Evolutionary conservation across 2,797 vertebrate genomes (phyloP).

Genomic region (Gymnocypris eckloni): DNA sequence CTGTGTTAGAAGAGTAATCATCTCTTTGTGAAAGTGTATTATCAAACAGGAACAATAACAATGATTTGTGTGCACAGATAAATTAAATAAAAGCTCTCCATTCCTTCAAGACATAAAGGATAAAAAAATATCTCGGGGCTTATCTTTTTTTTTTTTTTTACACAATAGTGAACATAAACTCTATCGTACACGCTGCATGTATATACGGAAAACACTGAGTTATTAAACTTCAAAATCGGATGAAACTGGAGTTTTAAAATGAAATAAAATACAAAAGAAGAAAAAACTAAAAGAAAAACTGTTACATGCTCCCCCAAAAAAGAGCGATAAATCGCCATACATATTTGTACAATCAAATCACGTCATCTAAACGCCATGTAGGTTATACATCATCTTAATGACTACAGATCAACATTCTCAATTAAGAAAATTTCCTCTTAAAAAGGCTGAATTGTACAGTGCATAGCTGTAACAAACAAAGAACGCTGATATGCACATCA

Average conservation of each 20-base stretch:
- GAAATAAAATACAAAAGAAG: conserved; percentile 67
- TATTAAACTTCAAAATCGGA: conserved; percentile 71
- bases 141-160: conserved; percentile 72
- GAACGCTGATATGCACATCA: conserved; percentile 95
- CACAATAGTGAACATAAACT: conserved; percentile 91
- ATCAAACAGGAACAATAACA: conserved; percentile 69
- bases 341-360: conserved; percentile 93
- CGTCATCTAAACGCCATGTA: conserved; percentile 93
- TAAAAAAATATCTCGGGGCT: conserved; percentile 77
- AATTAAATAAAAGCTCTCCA: conserved; percentile 51
- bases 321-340: conserved; percentile 74
- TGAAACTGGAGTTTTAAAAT: conserved; percentile 73
- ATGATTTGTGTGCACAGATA: conserved; percentile 68
- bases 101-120: conserved; percentile 58
- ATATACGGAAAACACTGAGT: conserved; percentile 79
- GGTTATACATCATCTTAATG: conserved; percentile 88
- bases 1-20: conserved; percentile 62
- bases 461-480: conserved; percentile 99
- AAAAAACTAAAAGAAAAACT: conserved; percentile 48
- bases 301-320: conserved; percentile 78
- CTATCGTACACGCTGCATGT: conserved; percentile 83
- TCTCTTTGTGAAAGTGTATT: conserved; percentile 68
- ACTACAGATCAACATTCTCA: conserved; percentile 96
- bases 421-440: conserved; percentile 96
- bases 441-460: conserved; percentile 99